Base-by-base conservation (phyloP, 2,888 invertebrate species). In the Corbicula japonica region DNA sequence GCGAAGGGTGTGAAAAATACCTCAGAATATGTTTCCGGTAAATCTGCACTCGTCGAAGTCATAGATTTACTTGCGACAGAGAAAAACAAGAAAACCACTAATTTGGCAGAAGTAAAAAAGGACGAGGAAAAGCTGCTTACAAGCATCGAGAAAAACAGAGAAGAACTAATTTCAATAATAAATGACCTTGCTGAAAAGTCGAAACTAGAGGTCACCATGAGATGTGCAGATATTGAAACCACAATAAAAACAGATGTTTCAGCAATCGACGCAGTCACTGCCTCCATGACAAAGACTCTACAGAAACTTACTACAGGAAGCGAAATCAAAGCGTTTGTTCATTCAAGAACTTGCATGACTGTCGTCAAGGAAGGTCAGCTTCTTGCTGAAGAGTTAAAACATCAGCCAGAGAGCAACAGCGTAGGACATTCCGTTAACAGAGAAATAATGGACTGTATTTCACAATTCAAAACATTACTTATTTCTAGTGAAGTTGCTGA, bases 111-210 rank as follows among this genome's bases (percentile, higher is more conserved):
- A 1, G 12, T 65, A 6, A 38, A 50, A 18, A 6, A 65, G 3
- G 18, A 52, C 34, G 50, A 63, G 18, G 21, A 32, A 6, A 18
- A 50, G 15, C 12, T 48, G 10, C 15, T 63, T 5, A 15, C 48
- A 34, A 35, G 21, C 8, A 8, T 63, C 2, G 63, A 63, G 15
- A 34, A 63, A 12, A 34, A 50, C 32, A 15, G 50, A 63, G 50
- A 35, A 1, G 34, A 50, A 26, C 18, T 63, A 21, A 50, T 50
- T 12, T 10, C 34, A 0, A 48, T 15, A 50, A 34, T 63, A 34
- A 63, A 32, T 23, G 35, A 34, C 23, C 48, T 63, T 26, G 48
- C 34, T 3, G 5, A 63, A 21, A 21, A 10, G 12, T 30, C 63
- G 28, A 63, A 28, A 34, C 32, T 34, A 1, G 32, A 63, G 26